These are phyloP conservation scores for Ceratina japonica DNA, from an alignment of 1,140 invertebrate species.

Conservation along the genomic window DNA sequence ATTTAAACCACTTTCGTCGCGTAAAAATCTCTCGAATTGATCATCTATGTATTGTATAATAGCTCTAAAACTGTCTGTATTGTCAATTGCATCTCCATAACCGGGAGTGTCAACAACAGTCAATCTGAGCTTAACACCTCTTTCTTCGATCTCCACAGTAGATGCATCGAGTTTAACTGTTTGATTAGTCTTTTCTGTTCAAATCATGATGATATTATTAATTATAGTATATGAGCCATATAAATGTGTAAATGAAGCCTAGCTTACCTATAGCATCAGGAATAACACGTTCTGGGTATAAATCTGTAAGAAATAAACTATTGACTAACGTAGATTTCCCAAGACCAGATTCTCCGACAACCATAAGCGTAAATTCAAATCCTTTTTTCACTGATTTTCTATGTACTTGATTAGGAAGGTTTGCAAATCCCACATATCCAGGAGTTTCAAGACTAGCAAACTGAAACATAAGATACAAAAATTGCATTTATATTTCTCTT, in stretches of 20 bases:
- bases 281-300: constrained; percentile 93
- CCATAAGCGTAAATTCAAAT: constrained; percentile 99
- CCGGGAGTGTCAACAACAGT: constrained; percentile 98
- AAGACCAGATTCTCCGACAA: constrained; percentile 97
- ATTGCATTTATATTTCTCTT: neutral
- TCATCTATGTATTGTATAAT: constrained; percentile 97
- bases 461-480: constrained; percentile 74
- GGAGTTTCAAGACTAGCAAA: constrained; percentile 90
- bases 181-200: constrained; percentile 91
- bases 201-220: constrained; percentile 34
- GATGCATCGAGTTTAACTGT: constrained; percentile 94
- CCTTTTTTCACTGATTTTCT: constrained; percentile 98
- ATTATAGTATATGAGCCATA: constrained; percentile 19
- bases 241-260: constrained; percentile 26
- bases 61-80: constrained; percentile 94
- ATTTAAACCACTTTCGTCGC: constrained; percentile 95
- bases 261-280: constrained; percentile 89
- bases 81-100: constrained; percentile 99
- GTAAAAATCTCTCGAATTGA: constrained; percentile 94
- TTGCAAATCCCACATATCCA: constrained; percentile 96
- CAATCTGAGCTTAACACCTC: constrained; percentile 92
- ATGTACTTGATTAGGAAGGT: constrained; percentile 96
- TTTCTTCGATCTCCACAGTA: constrained; percentile 96
- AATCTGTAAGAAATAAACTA: constrained; percentile 97
- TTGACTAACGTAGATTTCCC: constrained; percentile 99